These are phyloP conservation scores for Pyrrhosoma nymphula DNA, from an alignment of 2,888 invertebrate species.

Conservation along the genomic window DNA sequence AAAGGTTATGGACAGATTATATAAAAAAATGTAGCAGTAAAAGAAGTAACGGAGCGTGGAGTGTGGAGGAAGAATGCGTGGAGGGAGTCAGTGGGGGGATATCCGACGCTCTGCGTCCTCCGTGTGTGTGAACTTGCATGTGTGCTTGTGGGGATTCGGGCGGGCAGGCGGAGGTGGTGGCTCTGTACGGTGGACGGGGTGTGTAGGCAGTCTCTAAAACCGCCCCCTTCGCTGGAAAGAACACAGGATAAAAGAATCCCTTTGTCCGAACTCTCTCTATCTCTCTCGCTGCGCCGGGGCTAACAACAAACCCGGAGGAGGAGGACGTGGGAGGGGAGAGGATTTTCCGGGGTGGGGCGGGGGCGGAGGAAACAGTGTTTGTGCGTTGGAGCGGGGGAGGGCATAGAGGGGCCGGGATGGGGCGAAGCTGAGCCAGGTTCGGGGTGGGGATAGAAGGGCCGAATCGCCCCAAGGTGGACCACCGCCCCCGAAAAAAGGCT, in stretches of 20 bases:
- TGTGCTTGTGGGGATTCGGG: not conserved
- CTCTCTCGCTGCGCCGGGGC: constrained; percentile 27
- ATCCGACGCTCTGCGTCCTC: too few species aligned
- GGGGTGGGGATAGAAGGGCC: not conserved
- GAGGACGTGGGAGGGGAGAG: not conserved
- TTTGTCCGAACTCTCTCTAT: constrained; percentile 33
- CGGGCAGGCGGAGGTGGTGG: not conserved
- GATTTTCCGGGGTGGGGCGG: not conserved
- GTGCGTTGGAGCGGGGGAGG: not conserved
- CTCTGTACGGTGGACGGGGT: not conserved
- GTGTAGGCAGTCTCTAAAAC: not conserved
- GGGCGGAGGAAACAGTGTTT: not conserved
- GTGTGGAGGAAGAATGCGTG: too few species aligned
- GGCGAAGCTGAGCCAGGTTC: too few species aligned
- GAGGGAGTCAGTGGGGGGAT: too few species aligned
- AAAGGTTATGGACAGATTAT: too few species aligned
- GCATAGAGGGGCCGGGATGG: not conserved
- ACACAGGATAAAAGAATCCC: constrained; percentile 62
- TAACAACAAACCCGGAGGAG: constrained; percentile 49
- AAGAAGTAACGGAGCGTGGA: too few species aligned
- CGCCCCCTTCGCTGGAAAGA: constrained; percentile 42
- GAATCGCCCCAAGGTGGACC: constrained; percentile 52
- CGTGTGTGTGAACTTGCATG: not conserved
- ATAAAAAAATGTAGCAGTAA: too few species aligned
- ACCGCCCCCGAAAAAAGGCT: not conserved